A percentile compares a stretch with the other conserved stretches of the same genome.
Conservation (phyloP, 1,140 invertebrate species). For the Aricia agestis region DNA sequence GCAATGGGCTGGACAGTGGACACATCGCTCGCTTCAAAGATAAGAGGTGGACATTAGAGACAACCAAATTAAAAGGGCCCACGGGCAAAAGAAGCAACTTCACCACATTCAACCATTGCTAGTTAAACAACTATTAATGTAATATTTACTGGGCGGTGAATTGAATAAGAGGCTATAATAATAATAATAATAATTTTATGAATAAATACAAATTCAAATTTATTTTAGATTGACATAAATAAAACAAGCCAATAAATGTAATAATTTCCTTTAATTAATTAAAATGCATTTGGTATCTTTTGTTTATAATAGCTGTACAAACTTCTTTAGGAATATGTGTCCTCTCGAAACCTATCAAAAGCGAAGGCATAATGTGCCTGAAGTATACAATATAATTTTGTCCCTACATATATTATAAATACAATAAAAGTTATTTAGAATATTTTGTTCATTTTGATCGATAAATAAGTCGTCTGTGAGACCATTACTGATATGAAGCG, state of each 20-base stretch:
- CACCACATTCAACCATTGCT: too few relatives aligned
- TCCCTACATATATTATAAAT: slow-evolving; percentile 10
- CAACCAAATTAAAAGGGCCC: too few relatives aligned
- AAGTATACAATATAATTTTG: slow-evolving; percentile 7
- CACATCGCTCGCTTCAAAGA: too few relatives aligned
- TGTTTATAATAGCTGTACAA: slow-evolving; percentile 18
- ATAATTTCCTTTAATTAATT: slow-evolving; percentile 26
- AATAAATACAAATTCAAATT: too few relatives aligned
- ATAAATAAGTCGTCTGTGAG: slow-evolving; percentile 19
- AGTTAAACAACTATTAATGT: too few relatives aligned
- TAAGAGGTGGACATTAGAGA: too few relatives aligned
- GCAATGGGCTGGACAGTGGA: too few relatives aligned
- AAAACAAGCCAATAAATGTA: slow-evolving; percentile 4
- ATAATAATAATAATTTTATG: too few relatives aligned
- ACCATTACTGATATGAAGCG: slow-evolving; percentile 32
- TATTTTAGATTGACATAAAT: background rate
- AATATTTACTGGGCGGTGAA: too few relatives aligned
- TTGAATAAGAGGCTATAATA: too few relatives aligned
- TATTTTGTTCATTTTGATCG: slow-evolving; percentile 27
- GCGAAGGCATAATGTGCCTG: slow-evolving; percentile 11
- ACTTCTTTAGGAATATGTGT: background rate
- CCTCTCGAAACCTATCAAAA: slow-evolving; percentile 15
- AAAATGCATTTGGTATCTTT: slow-evolving; percentile 36
- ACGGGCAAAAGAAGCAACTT: too few relatives aligned
- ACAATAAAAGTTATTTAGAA: slow-evolving; percentile 19